Evolutionary conservation across 2,113 vertebrate genomes (phyloP).

Genomic region (Megaceryle torquata): DNA sequence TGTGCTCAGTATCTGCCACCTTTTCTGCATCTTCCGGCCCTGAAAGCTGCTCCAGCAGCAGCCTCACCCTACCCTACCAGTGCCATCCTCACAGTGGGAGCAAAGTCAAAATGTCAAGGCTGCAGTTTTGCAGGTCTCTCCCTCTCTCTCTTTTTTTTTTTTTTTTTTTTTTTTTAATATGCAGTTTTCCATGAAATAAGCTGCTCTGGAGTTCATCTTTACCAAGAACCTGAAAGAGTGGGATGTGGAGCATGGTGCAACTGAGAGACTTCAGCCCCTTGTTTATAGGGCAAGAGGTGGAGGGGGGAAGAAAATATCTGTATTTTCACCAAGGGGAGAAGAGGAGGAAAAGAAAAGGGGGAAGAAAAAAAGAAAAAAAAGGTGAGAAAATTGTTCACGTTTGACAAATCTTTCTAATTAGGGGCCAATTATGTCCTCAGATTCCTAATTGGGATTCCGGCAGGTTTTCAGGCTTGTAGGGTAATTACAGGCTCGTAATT

Average conservation of each 20-base stretch:
- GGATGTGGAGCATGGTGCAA: background rate
- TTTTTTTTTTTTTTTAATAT: background rate
- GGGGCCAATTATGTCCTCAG: constrained; percentile 77
- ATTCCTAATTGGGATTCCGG: constrained; percentile 76
- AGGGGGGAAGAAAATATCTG: background rate
- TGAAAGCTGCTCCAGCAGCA: background rate
- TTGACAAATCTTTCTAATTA: constrained; percentile 81
- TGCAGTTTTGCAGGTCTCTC: background rate
- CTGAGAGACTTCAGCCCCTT: background rate
- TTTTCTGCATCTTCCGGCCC: background rate
- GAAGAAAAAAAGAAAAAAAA: background rate
- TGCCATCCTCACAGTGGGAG: background rate
- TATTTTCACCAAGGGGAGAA: background rate
- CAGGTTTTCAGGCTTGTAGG: constrained; percentile 73
- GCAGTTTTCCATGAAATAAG: background rate
- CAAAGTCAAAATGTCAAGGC: background rate
- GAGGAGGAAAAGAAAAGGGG: background rate
- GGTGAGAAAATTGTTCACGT: constrained; percentile 64
- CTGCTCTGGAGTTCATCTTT: background rate
- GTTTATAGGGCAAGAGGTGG: background rate
- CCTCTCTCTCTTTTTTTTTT: too few species aligned
- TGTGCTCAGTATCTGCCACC: background rate
- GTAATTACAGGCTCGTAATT: constrained; percentile 77
- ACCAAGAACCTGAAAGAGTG: background rate
- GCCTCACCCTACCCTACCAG: background rate